Base-by-base conservation (phyloP, 2,113 vertebrate genomes). In the Nettapus auritus region DNA sequence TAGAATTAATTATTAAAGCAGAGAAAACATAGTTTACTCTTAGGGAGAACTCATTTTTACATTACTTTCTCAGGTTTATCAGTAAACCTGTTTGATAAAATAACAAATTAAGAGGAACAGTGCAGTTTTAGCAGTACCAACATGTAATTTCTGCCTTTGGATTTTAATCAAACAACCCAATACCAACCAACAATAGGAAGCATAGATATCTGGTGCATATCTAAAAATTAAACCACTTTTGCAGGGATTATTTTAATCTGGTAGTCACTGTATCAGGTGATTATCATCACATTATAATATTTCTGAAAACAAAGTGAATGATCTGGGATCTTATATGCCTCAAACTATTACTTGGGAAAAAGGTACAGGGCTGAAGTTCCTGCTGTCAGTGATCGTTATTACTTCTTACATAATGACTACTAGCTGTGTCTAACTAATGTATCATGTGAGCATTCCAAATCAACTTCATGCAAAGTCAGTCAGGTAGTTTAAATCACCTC, bases 1-100 rank as follows among this genome's bases (percentile, higher is more conserved):
- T 3, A 78, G 60, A 95, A 86, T 97, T 81, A 91, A 94, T 96
- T 91, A 92, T 86, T 83, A 74, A 93, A 84, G 53, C 56, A 84
- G 29, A 70, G 46, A 88, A 96, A 97, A 86, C 69, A 78, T 17
- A 76, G 15, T 76, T 85, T 48, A 36, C 17, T 70, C n/a, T 81
- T 46, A 64, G 21, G 69, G 16, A 90, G 29, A 94, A 34, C 13
- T 80, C 44, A 63, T 21, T 91, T 93, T 55, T 63, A 57, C 31
- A 46, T 33, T 63, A 62, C 31, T 40, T 33, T 26, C 34, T 36
- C 59, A 82, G 60, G 25, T 74, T 86, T 86, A 86, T 80, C 68
- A 87, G 29, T 15, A 93, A 89, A 85, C 29, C 8, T 56, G 10
- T 90, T 53, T 46, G 80, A 90, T 67, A 70, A 87, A 93, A 73